A percentile compares a stretch with the other conserved stretches of the same genome.
phyloP scores from a whole-genome alignment of 2,113 vertebrate genomes.

The Petrocephalus microphthalmus region DNA sequence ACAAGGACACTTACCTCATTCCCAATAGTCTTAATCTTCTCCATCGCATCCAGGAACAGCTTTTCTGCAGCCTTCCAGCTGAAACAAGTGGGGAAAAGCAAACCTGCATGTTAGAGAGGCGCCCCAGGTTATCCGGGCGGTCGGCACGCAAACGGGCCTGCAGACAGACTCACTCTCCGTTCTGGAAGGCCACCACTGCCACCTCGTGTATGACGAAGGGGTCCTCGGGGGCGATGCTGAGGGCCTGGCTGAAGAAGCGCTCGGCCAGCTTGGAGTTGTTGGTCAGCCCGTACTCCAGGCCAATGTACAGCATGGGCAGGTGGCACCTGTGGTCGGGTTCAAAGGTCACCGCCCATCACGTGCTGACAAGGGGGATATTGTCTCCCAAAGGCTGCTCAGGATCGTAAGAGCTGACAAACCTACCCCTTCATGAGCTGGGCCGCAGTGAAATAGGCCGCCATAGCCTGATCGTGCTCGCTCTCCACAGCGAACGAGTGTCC shows the following conservation, averaged over 20 bases:
- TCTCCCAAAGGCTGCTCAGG: background rate
- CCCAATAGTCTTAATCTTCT: slow-evolving; percentile 97
- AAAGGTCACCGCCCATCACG: background rate
- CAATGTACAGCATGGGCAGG: slow-evolving; percentile 96
- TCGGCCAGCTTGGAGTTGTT: slow-evolving; percentile 98
- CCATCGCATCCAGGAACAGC: slow-evolving; percentile 93
- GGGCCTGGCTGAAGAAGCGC: slow-evolving; percentile 93
- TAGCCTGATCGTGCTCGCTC: slow-evolving; percentile 95
- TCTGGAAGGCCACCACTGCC: slow-evolving; percentile 96
- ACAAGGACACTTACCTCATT: slow-evolving; percentile 72
- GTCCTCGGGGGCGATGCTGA: slow-evolving; percentile 96
- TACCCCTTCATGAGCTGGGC: slow-evolving; percentile 99
- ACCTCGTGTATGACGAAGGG: slow-evolving; percentile 98
- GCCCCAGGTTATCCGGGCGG: too few relatives aligned
- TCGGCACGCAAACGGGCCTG: background rate
- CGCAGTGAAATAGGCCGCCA: slow-evolving; percentile 97
- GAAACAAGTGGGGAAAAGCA: slow-evolving; percentile 34
- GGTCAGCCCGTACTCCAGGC: slow-evolving; percentile 93
- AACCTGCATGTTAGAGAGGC: background rate
- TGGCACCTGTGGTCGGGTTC: slow-evolving; percentile 72
- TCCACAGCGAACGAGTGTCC: slow-evolving; percentile 96
- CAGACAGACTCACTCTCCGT: slow-evolving; percentile 83
- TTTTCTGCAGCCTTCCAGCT: slow-evolving; percentile 96
- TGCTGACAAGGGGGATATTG: background rate
- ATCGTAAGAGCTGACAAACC: slow-evolving; percentile 14